Evolutionary conservation across 1,140 invertebrate genomes (phyloP).

Genomic region (Parasteatoda tepidariorum): DNA sequence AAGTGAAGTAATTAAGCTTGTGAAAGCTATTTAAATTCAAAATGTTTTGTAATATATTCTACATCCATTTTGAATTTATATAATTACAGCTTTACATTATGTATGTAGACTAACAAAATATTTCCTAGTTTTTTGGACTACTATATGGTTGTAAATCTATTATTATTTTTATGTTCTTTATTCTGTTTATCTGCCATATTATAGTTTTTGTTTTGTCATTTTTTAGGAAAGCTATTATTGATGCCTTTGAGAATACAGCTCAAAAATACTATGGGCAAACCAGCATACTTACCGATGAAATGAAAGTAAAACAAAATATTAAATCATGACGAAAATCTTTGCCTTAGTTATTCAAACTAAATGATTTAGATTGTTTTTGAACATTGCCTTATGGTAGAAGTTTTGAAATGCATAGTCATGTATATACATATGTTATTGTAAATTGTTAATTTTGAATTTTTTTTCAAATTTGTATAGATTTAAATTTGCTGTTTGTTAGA

Average conservation of each 20-base stretch:
- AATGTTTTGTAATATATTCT: too few species aligned
- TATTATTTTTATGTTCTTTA: neutral
- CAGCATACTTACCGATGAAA: slow-evolving; percentile 30
- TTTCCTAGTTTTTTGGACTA: neutral
- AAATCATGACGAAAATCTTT: slow-evolving; percentile 41
- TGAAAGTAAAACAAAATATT: slow-evolving; percentile 14
- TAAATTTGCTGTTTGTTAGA: too few species aligned
- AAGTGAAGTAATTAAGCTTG: too few species aligned
- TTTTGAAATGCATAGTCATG: too few species aligned
- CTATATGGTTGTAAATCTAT: neutral
- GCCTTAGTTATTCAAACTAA: too few species aligned
- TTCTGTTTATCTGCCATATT: neutral
- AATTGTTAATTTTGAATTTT: too few species aligned
- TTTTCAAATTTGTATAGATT: too few species aligned
- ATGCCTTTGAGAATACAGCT: slow-evolving; percentile 71
- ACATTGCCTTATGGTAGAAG: too few species aligned
- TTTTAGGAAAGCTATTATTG: slow-evolving; percentile 67
- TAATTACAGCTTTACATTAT: neutral
- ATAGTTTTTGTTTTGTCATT: slow-evolving; percentile 39
- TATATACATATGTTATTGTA: too few species aligned
- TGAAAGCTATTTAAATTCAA: too few species aligned
- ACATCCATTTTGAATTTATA: neutral
- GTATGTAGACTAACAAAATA: neutral
- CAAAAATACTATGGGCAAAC: slow-evolving; percentile 70
- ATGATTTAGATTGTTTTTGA: too few species aligned